Base-by-base conservation (phyloP, 2,888 invertebrate genomes). In the Agrotis exclamationis region DNA sequence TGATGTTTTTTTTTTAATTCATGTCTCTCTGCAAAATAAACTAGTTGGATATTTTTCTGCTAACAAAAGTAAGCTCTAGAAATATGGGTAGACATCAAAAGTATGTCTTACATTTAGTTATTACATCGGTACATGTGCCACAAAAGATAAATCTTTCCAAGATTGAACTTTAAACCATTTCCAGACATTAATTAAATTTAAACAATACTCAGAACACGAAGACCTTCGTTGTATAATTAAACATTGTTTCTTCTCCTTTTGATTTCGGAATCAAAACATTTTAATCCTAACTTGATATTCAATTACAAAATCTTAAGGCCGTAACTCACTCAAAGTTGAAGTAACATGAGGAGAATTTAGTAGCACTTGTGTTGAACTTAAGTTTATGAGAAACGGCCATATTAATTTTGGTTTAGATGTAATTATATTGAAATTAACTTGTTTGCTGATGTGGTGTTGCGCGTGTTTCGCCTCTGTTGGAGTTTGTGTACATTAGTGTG, bases 371-470 rank as follows among this genome's bases (percentile, higher is more conserved):
- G 82, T 76, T 81, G 33, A 67, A 68, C 50, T 48, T 54, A 82
- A 84, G 59, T 75, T 84, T 72, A 74, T 84, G 86, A 84, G 82
- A 59, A 80, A 85, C 74, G 79, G 56, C 73, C 67, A 57, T 82
- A 85, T 84, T 84, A 84, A 84, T 85, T 79, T 75, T 76, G 70
- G 85, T 79, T 85, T 76, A 82, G 70, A 73, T 51, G 73, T 76
- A 79, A 84, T 84, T 84, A 71, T 76, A 84, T 68, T 74, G 76
- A 71, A 84, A 82, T 85, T 82, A 85, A 84, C 74, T 75, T 75
- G 86, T 76, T 82, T 76, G 60, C 44, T 82, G 69, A 70, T 67
- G 76, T 62, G 68, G 45, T 51, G 60, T 45, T 58, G 66, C 53
- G 54, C 20, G 63, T 28, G 20, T 28, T 69, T 44, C 24, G 54